phyloP scores from a whole-genome alignment of 2,888 invertebrate genomes.

The Ophioninae sp. region DNA sequence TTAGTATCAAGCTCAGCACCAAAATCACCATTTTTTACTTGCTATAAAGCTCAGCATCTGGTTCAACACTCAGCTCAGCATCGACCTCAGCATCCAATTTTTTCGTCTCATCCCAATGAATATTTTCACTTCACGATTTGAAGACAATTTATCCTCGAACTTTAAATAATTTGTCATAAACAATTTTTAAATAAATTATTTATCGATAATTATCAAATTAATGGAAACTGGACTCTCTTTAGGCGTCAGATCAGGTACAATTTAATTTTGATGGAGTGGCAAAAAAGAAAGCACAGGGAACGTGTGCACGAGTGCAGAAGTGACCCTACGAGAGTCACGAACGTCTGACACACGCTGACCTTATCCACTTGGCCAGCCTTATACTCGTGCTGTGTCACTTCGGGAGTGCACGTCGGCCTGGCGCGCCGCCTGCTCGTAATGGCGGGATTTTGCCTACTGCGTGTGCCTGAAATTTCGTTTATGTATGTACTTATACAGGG shows the following conservation, averaged over 20 bases:
- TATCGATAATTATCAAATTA: neutral
- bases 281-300: neutral
- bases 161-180: neutral
- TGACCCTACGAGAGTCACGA: neutral
- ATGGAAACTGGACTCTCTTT: neutral
- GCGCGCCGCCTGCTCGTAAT: conserved; percentile 50
- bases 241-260: neutral
- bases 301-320: neutral
- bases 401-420: conserved; percentile 14
- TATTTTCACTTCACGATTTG: neutral
- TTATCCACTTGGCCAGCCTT: conserved; percentile 52
- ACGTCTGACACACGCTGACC: conserved; percentile 56
- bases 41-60: neutral
- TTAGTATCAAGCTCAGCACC: neutral
- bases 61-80: neutral
- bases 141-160: neutral
- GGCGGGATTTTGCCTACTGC: conserved; percentile 38
- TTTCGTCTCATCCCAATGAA: neutral
- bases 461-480: neutral
- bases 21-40: neutral
- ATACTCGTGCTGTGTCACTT: conserved; percentile 29
- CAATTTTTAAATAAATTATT: neutral
- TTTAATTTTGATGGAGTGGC: neutral
- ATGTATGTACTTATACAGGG: neutral
- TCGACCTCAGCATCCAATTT: neutral